phyloP scores from a whole-genome alignment of 2,888 invertebrate species.

The Lasioglossum marginatum region DNA sequence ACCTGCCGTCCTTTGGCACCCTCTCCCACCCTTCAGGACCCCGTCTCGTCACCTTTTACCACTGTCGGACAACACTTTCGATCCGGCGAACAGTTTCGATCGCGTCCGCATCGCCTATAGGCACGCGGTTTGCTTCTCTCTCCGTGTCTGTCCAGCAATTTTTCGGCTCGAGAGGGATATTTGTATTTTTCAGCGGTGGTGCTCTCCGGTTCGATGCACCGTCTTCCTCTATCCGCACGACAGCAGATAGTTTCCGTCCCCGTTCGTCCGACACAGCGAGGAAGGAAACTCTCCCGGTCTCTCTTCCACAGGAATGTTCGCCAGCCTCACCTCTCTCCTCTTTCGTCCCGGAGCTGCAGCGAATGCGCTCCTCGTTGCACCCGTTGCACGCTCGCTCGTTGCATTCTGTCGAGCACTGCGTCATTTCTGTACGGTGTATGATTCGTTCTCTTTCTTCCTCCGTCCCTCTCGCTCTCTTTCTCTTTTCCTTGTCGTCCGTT shows the following conservation, averaged over 20 bases:
- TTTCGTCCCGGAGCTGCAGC: background rate
- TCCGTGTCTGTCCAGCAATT: constrained; percentile 29
- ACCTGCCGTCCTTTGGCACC: background rate
- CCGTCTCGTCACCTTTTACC: background rate
- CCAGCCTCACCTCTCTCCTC: constrained; percentile 20
- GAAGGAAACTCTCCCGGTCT: constrained; percentile 45
- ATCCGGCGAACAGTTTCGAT: background rate
- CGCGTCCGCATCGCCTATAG: constrained; percentile 23
- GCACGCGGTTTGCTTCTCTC: background rate
- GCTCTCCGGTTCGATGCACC: constrained; percentile 16
- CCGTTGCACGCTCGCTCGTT: constrained; percentile 31
- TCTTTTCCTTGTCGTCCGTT: background rate
- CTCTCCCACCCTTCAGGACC: background rate
- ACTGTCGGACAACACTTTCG: background rate
- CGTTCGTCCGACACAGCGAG: constrained; percentile 23
- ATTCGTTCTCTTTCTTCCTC: constrained; percentile 37
- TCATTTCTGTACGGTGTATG: constrained; percentile 65
- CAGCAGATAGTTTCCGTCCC: constrained; percentile 6
- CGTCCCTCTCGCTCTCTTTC: constrained; percentile 16
- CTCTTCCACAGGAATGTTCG: constrained; percentile 43
- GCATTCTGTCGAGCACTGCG: constrained; percentile 62
- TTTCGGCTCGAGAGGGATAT: constrained; percentile 10
- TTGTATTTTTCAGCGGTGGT: constrained; percentile 25
- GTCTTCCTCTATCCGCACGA: background rate
- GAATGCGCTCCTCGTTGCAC: background rate